These are phyloP conservation scores for Acanthiza pusilla DNA, from an alignment of 2,797 vertebrate genomes.

Conservation along the genomic window DNA sequence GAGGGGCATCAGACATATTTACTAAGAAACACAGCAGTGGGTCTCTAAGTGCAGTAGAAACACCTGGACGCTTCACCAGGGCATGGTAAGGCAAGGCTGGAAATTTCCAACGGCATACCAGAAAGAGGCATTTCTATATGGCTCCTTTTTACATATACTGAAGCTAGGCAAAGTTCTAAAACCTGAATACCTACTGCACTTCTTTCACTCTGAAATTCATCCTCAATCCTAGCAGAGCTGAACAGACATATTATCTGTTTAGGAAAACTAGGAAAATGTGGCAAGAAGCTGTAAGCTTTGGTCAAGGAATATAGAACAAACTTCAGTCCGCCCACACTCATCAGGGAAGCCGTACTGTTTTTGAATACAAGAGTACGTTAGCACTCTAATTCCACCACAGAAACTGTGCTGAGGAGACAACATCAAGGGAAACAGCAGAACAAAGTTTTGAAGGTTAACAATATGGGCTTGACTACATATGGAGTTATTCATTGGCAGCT, in stretches of 20 bases:
- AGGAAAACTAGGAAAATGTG: neutral
- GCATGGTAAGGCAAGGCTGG: neutral
- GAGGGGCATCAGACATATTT: neutral
- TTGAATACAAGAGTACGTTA: neutral
- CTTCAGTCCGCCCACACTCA: neutral
- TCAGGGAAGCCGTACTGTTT: neutral
- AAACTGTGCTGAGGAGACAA: neutral
- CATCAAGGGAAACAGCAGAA: neutral
- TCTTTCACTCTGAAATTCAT: neutral
- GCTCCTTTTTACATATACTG: neutral
- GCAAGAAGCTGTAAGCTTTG: neutral
- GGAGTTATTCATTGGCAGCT: neutral
- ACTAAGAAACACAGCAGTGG: neutral
- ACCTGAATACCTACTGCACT: neutral
- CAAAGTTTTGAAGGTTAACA: conserved; percentile 20
- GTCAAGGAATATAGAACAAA: neutral
- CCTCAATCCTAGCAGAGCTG: neutral
- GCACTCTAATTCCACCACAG: neutral
- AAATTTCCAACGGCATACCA: neutral
- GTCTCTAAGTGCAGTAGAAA: neutral
- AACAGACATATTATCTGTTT: neutral
- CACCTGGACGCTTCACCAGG: neutral
- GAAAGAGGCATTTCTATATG: neutral
- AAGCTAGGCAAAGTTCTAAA: neutral
- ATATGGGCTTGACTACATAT: neutral